Evolutionary conservation across 2,888 invertebrate genomes (phyloP), one percentile per base, ranked within the genome.

Genomic region (Anthoptus insignis): DNA sequence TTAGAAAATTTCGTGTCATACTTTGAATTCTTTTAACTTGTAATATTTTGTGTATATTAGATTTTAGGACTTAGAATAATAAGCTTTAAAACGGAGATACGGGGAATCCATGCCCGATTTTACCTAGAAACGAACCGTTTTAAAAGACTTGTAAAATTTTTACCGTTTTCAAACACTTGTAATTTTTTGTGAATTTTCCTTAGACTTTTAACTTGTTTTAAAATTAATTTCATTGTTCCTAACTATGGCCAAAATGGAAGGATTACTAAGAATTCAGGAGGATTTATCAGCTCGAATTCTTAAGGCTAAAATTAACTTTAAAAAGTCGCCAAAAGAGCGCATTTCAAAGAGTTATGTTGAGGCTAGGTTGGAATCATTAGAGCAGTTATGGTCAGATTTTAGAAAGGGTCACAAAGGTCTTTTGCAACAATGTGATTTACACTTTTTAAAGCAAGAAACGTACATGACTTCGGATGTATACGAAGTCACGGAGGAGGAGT

Each of bases 301-400:
- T 13, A 64, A 58, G 16, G 52, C 50, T 22, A 42, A 34, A 50
- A 32, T 45, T 19, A 64, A 64, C 29, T 64, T 58, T 58, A 61
- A 64, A 52, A 66, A 63, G 16, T 47, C 57, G 14, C 63, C 54
- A 9, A 52, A 59, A 9, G 24, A 54, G 5, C 32, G 59, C 14
- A 22, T 53, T 3, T 49, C 52, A 13, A 34, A 56, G 42, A 34
- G 56, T n/a, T 65, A 65, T 29, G 19, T 60, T n/a, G 65, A 60
- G 57, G 24, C 42, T 39, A 56, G 60, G 34, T 50, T 60, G 54
- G 65, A 65, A 27, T 19, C 54, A 2, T 42, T 65, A 32, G 60
- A 65, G 14, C 50, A 60, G 14, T 50, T 65, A 21, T 65, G 65
- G 60, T 27, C 19, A 13, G 61, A 66, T 6, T 66, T 61, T 61